These are phyloP conservation scores for Corythornis cristatus DNA, from an alignment of 2,113 vertebrate species.

Conservation along the genomic window DNA sequence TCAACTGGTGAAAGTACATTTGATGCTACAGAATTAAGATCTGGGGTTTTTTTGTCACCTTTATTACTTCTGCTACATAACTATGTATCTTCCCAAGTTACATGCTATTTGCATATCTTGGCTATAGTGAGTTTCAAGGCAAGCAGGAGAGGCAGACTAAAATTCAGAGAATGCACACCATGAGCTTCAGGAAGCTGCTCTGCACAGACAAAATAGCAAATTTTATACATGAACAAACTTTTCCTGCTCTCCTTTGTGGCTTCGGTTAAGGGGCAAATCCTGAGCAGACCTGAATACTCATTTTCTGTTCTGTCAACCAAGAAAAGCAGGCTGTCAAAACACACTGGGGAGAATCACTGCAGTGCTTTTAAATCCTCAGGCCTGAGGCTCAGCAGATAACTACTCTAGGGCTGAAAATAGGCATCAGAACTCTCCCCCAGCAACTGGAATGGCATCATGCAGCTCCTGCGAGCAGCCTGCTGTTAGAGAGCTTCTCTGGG, in stretches of 20 bases:
- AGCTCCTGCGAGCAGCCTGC: neutral
- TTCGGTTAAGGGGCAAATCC: neutral
- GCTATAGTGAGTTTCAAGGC: neutral
- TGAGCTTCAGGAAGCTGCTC: neutral
- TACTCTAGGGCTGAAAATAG: neutral
- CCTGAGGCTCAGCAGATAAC: neutral
- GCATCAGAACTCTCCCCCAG: neutral
- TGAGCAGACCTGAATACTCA: neutral
- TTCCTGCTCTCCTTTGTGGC: neutral
- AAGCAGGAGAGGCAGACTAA: neutral
- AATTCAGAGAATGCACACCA: neutral
- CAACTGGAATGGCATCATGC: fast-evolving
- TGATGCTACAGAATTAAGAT: neutral
- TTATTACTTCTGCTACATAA: neutral
- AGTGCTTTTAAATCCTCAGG: neutral
- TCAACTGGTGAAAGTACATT: neutral
- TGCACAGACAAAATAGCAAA: neutral
- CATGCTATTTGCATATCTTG: neutral
- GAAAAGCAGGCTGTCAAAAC: neutral
- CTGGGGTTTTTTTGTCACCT: neutral
- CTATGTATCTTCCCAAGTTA: neutral
- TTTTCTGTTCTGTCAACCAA: neutral
- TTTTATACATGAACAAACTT: neutral
- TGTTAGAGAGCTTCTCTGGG: neutral
- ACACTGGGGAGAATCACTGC: fast-evolving